Evolutionary conservation across 2,888 invertebrate genomes (phyloP).

Genomic region (Thymelicus sylvestris): DNA sequence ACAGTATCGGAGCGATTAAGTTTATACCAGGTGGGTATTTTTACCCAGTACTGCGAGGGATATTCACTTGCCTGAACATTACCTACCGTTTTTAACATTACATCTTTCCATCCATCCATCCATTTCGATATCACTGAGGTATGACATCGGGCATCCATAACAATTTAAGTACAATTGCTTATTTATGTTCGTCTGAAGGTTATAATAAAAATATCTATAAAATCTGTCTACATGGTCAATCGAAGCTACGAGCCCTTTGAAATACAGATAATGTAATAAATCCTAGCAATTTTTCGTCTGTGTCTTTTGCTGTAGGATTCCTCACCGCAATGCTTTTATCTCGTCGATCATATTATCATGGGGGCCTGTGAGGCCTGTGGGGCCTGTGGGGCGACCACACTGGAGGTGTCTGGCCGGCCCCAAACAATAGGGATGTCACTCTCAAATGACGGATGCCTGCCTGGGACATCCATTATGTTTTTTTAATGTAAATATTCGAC

Average conservation of each 20-base stretch:
- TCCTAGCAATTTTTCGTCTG: background rate
- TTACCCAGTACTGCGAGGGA: no score
- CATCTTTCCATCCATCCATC: no score
- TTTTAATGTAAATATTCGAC: background rate
- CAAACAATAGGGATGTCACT: constrained; percentile 25
- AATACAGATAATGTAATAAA: background rate
- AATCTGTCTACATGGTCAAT: background rate
- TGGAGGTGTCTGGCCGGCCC: constrained; percentile 25
- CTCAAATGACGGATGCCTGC: no score
- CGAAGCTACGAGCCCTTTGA: background rate
- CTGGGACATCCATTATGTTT: no score
- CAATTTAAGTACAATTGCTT: no score
- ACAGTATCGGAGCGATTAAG: background rate
- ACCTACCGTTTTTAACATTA: no score
- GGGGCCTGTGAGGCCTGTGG: background rate
- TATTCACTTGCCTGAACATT: no score
- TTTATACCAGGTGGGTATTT: no score
- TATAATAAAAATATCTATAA: background rate
- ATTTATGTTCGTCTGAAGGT: no score
- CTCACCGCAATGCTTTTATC: constrained; percentile 30
- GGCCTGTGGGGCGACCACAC: background rate
- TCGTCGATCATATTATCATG: constrained; percentile 28
- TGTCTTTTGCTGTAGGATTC: constrained; percentile 16
- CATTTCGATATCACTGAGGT: no score
- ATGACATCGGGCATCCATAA: no score